Evolutionary conservation across 2,888 invertebrate genomes (phyloP).

Genomic region (Agonopterix alstromeriana): DNA sequence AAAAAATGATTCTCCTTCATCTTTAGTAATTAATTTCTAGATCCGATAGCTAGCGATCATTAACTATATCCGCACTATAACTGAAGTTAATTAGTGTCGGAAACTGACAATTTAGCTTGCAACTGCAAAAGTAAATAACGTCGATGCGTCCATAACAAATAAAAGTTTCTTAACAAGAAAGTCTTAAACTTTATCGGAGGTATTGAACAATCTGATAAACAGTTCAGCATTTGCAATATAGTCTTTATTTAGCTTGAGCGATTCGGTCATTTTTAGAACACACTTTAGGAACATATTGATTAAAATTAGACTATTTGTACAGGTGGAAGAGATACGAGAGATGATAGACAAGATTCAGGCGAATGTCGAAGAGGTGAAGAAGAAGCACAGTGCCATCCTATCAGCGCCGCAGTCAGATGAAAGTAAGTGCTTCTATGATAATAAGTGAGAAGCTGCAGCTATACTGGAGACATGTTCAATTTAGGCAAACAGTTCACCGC

Average conservation of each 20-base stretch:
- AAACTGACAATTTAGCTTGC: neutral
- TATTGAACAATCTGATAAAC: too few relatives aligned
- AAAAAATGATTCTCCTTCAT: constrained; percentile 15
- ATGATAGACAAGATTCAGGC: constrained; percentile 99
- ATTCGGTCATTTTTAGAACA: too few relatives aligned
- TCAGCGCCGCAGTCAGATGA: constrained; percentile 99
- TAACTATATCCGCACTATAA: neutral
- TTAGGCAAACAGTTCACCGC: neutral
- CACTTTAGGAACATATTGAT: too few relatives aligned
- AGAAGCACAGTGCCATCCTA: constrained; percentile 99
- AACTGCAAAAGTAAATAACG: too few relatives aligned
- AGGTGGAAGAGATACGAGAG: constrained; percentile 99
- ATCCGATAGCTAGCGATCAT: constrained; percentile 1
- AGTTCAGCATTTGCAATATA: too few relatives aligned
- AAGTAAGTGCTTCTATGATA: constrained; percentile 82
- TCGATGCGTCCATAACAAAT: too few relatives aligned
- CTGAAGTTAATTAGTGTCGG: neutral
- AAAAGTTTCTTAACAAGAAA: too few relatives aligned
- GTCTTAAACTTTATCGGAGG: too few relatives aligned
- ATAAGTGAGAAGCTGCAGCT: constrained; percentile 1
- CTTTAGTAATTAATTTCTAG: constrained; percentile 29
- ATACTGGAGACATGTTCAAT: neutral
- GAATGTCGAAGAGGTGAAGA: constrained; percentile 99
- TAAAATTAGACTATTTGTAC: constrained; percentile 17
- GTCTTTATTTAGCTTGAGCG: too few relatives aligned